Evolutionary conservation across 1,140 invertebrate genomes (phyloP).

Genomic region (Diuraphis noxia): DNA sequence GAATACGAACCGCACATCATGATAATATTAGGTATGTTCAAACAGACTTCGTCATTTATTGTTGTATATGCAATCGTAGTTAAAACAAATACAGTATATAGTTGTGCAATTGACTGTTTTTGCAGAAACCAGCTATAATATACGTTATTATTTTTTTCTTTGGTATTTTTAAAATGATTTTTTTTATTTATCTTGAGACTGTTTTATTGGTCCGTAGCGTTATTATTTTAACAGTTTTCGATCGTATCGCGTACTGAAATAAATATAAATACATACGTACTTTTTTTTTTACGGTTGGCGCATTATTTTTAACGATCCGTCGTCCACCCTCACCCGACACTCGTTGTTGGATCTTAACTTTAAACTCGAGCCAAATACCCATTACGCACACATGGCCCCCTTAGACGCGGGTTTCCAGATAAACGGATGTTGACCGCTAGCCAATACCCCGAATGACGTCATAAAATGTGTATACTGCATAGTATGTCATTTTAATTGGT

Average conservation of each 20-base stretch:
- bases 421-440: conserved; percentile 41
- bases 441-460: conserved; percentile 44
- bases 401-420: conserved; percentile 40
- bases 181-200: conserved; percentile 6
- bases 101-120: neutral
- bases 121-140: neutral
- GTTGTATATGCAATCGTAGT: neutral
- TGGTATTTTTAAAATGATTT: conserved; percentile 21
- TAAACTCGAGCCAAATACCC: conserved; percentile 37
- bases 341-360: conserved; percentile 10
- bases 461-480: neutral
- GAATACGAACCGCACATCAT: neutral
- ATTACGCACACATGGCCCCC: conserved; percentile 46
- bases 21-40: neutral
- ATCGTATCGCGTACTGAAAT: conserved; percentile 32
- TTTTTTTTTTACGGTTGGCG: conserved; percentile 16
- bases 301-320: conserved; percentile 52
- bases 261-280: conserved; percentile 19
- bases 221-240: conserved; percentile 47
- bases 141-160: conserved; percentile 25
- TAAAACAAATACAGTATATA: neutral
- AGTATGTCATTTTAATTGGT: conserved; percentile 33
- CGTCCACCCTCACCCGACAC: neutral
- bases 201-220: conserved; percentile 9
- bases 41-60: neutral